phyloP scores from a whole-genome alignment of 2,888 invertebrate species.

The Acheta domesticus region DNA sequence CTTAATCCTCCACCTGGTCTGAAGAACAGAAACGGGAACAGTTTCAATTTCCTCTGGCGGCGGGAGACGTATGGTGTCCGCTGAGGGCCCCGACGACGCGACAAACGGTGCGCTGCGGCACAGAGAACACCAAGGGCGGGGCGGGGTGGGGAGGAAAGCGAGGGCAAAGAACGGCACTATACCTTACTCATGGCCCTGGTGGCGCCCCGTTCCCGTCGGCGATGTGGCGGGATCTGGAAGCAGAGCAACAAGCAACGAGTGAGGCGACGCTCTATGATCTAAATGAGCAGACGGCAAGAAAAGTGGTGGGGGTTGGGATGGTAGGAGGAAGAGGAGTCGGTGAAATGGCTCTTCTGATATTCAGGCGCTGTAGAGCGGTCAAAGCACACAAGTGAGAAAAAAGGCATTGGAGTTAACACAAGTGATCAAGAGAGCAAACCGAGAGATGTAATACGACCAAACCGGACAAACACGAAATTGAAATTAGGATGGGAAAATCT shows the following conservation, averaged over 20 bases:
- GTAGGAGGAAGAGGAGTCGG: neutral
- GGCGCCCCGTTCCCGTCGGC: slow-evolving; percentile 42
- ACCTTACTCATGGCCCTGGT: slow-evolving; percentile 52
- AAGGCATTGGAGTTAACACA: too few species aligned
- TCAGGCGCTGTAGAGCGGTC: too few species aligned
- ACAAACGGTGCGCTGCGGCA: slow-evolving; percentile 34
- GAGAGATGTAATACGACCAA: too few species aligned
- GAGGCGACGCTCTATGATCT: neutral
- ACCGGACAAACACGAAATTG: too few species aligned
- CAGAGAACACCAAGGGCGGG: slow-evolving; percentile 34
- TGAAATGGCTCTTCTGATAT: too few species aligned
- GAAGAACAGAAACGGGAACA: slow-evolving; percentile 18
- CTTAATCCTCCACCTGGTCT: neutral
- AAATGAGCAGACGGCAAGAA: neutral
- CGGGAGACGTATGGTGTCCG: neutral
- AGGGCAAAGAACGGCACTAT: slow-evolving; percentile 38
- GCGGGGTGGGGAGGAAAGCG: too few species aligned
- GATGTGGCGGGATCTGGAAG: slow-evolving; percentile 25
- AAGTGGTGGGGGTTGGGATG: neutral
- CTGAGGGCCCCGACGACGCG: neutral
- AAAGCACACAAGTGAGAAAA: too few species aligned
- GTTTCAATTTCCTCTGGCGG: neutral
- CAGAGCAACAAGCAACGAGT: neutral
- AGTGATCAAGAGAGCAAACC: too few species aligned
- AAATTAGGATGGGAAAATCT: too few species aligned